A percentile compares a stretch with the other conserved stretches of the same genome.
phyloP scores from a whole-genome alignment of 1,140 invertebrate genomes.

The Cotesia vestalis region DNA sequence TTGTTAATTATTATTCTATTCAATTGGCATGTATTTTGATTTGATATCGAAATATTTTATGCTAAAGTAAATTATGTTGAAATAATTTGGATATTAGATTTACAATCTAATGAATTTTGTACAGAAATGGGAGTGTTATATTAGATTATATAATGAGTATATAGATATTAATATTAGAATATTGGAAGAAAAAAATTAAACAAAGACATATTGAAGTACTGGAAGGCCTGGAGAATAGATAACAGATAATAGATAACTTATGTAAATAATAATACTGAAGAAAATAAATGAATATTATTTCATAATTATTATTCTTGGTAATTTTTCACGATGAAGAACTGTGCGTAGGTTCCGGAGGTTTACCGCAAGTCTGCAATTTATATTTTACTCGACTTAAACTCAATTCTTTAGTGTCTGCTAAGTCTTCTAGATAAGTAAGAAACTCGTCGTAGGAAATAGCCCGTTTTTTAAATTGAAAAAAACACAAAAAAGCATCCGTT shows the following conservation, averaged over 20 bases:
- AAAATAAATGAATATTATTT: not conserved
- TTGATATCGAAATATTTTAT: no score
- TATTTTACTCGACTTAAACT: constrained; percentile 45
- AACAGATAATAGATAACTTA: constrained; percentile 2
- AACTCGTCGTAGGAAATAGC: constrained; percentile 50
- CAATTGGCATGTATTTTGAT: no score
- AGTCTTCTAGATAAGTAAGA: constrained; percentile 43
- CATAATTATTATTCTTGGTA: not conserved
- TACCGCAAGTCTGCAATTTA: constrained; percentile 45
- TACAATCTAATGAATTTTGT: no score
- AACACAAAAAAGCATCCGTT: constrained; percentile 70
- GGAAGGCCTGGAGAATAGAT: no score
- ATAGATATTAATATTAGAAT: no score
- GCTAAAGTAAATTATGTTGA: no score
- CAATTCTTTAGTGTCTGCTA: constrained; percentile 42
- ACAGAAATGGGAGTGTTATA: no score
- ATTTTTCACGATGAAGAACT: constrained; percentile 17
- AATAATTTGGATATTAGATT: no score
- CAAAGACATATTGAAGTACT: no score
- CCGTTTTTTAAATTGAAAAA: constrained; percentile 70
- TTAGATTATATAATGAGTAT: no score
- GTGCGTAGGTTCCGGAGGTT: constrained; percentile 35
- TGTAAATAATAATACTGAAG: constrained; percentile 48
- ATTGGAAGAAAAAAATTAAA: not conserved
- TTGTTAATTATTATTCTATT: no score